These are phyloP conservation scores for Orchesella cincta DNA, from an alignment of 1,140 invertebrate genomes.

Conservation along the genomic window DNA sequence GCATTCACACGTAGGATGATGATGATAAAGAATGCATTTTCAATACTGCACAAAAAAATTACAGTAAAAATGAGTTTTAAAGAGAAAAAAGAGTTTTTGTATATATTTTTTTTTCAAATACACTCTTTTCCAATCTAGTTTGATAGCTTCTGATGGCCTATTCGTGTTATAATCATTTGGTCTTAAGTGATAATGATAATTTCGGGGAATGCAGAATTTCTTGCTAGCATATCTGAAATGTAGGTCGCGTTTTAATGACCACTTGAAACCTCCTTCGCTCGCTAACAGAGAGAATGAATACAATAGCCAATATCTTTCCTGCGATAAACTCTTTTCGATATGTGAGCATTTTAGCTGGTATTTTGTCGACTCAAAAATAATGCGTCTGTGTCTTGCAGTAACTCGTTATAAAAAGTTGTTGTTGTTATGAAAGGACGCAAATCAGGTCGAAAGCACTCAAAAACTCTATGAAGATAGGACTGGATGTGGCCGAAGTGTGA, in stretches of 20 bases:
- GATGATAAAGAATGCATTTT: not conserved
- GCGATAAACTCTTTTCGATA: not conserved
- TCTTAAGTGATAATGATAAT: constrained; percentile 6
- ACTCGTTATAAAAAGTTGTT: not conserved
- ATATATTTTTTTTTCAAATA: not conserved
- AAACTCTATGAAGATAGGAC: too few relatives aligned
- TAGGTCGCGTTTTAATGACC: constrained; percentile 28
- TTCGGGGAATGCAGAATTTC: constrained; percentile 3
- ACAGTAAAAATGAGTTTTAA: not conserved
- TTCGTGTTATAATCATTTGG: constrained; percentile 25
- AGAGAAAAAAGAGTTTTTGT: not conserved
- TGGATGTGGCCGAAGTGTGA: too few relatives aligned
- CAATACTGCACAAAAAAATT: not conserved
- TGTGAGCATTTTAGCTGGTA: not conserved
- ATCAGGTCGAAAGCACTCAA: constrained; percentile 18
- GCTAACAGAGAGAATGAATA: not conserved
- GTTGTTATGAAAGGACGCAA: constrained; percentile 5
- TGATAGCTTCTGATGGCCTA: constrained; percentile 12
- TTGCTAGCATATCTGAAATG: not conserved
- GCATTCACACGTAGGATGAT: not conserved
- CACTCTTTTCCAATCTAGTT: not conserved
- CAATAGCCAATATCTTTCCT: constrained; percentile 1
- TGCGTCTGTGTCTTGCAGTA: not conserved
- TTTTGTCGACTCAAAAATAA: constrained; percentile 1
- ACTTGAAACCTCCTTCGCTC: constrained; percentile 19